These are phyloP conservation scores for Montipora foliosa DNA, from an alignment of 64 coral and sea anemone genomes.

Conservation along the genomic window DNA sequence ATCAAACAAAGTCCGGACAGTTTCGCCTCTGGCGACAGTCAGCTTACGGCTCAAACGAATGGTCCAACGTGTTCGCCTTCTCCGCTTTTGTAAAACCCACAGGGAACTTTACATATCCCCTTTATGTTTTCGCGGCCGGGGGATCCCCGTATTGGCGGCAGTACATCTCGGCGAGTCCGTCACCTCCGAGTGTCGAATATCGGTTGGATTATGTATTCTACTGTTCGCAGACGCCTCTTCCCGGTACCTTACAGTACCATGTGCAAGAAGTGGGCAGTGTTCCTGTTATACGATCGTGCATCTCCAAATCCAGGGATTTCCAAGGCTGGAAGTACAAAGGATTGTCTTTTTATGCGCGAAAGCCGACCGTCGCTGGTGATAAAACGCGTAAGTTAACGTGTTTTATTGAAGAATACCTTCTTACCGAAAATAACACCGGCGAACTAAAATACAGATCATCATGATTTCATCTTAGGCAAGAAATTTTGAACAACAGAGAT, in stretches of 20 bases:
- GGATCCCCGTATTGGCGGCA: constrained; percentile 98
- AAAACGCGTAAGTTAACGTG: constrained; percentile 12
- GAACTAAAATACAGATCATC: too few relatives aligned
- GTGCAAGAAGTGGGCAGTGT: constrained; percentile 86
- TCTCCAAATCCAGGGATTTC: constrained; percentile 70
- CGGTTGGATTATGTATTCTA: constrained; percentile 95
- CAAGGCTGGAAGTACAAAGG: constrained; percentile 95
- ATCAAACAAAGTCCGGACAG: constrained; percentile 69
- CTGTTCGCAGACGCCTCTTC: constrained; percentile 65
- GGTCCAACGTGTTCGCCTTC: constrained; percentile 82
- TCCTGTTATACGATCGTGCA: constrained; percentile 88
- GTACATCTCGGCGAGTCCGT: constrained; percentile 68
- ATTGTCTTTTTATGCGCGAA: constrained; percentile 74
- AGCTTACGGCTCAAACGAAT: constrained; percentile 80
- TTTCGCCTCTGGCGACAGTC: constrained; percentile 85
- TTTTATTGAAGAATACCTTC: not conserved
- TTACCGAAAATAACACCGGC: too few relatives aligned
- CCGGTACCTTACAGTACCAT: constrained; percentile 65
- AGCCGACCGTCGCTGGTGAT: not conserved
- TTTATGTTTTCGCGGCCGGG: constrained; percentile 89
- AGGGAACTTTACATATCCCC: constrained; percentile 74
- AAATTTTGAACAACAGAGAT: too few relatives aligned
- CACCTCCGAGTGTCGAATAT: constrained; percentile 88
- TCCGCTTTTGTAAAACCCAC: constrained; percentile 68
- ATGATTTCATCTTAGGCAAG: too few relatives aligned